Percentiles rank a stretch among this genome's conserved stretches.
These are phyloP conservation scores for Oasisia sp. DNA, from an alignment of 2,888 invertebrate genomes.

Conservation along the genomic window DNA sequence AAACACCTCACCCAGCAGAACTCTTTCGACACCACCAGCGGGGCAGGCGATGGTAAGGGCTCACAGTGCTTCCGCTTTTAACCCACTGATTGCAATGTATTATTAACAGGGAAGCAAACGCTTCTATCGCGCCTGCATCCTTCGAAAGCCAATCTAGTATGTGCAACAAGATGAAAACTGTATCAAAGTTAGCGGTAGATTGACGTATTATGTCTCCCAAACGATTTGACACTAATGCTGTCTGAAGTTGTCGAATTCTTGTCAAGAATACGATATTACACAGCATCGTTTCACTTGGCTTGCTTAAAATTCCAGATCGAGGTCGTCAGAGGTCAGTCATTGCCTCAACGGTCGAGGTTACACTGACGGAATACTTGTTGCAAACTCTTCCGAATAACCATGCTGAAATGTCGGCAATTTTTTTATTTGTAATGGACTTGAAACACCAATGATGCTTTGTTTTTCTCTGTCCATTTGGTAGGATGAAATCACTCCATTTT, in stretches of 20 bases:
- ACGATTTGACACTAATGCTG: too few species aligned
- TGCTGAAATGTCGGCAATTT: background rate
- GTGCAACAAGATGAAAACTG: too few species aligned
- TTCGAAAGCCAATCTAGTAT: too few species aligned
- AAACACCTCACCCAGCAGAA: constrained; percentile 2
- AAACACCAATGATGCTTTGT: too few species aligned
- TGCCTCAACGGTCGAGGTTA: background rate
- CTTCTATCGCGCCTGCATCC: too few species aligned
- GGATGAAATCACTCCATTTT: too few species aligned
- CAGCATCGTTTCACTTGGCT: background rate
- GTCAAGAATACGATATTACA: background rate
- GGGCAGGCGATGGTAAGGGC: background rate
- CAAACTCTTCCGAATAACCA: too few species aligned
- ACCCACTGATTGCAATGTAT: background rate
- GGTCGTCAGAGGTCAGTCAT: background rate
- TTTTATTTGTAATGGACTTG: too few species aligned
- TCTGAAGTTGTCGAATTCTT: too few species aligned
- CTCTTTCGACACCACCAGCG: background rate
- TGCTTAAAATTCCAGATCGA: background rate
- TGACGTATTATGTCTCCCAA: too few species aligned
- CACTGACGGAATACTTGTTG: background rate
- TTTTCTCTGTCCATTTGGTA: too few species aligned
- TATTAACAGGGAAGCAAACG: background rate
- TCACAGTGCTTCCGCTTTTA: background rate
- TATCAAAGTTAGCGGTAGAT: too few species aligned